Percentiles rank a stretch among this genome's conserved stretches.
Conservation (phyloP, 2,797 vertebrate species). For the Chloroceryle amazona region DNA sequence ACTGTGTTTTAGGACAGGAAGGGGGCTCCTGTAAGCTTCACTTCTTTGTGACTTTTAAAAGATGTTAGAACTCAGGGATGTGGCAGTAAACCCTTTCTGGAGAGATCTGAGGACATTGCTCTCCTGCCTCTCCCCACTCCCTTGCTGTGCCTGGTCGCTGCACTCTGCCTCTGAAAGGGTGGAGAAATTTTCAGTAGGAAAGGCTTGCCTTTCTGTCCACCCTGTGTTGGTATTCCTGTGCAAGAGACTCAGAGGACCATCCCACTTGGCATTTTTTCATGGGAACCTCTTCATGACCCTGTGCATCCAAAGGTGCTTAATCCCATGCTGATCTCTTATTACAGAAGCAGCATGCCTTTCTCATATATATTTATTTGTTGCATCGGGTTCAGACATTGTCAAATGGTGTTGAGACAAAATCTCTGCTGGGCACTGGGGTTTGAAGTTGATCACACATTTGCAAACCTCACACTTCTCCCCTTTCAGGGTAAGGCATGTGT, state of each 20-base stretch:
- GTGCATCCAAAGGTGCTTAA: neutral
- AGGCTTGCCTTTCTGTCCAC: neutral
- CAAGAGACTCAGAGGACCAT: neutral
- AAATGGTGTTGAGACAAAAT: neutral
- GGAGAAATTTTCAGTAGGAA: neutral
- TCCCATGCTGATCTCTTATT: neutral
- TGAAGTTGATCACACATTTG: neutral
- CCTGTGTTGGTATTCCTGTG: fast-evolving
- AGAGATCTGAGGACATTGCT: neutral
- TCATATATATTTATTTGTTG: neutral
- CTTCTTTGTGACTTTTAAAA: neutral
- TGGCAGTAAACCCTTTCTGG: neutral
- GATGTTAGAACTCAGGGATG: neutral
- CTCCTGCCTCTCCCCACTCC: neutral
- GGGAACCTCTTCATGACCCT: neutral
- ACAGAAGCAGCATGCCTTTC: neutral
- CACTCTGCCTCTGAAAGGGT: neutral
- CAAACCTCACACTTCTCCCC: neutral
- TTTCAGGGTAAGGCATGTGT: neutral
- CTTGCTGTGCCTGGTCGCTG: neutral
- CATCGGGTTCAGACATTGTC: neutral
- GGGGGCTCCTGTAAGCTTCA: neutral
- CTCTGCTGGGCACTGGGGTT: neutral
- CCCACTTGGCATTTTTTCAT: neutral
- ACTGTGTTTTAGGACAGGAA: neutral